Conservation (phyloP, 2,888 invertebrate genomes). For the Drosophila algonquin region DNA sequence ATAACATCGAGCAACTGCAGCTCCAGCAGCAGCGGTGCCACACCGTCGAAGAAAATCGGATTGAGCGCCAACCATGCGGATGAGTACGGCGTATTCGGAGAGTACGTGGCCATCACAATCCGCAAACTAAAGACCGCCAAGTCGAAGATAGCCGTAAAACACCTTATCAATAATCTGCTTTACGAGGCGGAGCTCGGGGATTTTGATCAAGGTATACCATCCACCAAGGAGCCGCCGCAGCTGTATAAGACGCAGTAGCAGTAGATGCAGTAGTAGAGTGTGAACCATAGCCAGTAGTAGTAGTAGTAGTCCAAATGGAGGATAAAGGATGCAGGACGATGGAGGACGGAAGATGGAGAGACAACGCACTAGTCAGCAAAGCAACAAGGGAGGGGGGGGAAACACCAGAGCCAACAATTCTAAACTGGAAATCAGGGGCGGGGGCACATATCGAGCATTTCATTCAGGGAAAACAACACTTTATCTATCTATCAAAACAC, state of each 20-base stretch:
- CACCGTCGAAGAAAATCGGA: conserved; percentile 21
- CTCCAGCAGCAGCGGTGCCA: conserved; percentile 28
- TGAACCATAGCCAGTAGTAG: conserved; percentile 5
- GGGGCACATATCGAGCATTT: conserved; percentile 63
- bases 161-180: conserved; percentile 81
- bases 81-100: conserved; percentile 82
- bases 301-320: conserved; percentile 4
- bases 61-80: conserved; percentile 65
- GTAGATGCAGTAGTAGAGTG: background rate
- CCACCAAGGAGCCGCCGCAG: conserved; percentile 82
- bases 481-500: conserved; percentile 47
- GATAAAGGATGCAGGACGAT: background rate
- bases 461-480: conserved; percentile 77
- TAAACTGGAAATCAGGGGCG: conserved; percentile 8
- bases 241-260: conserved; percentile 81
- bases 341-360: conserved; percentile 12
- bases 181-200: conserved; percentile 82
- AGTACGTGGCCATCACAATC: conserved; percentile 83
- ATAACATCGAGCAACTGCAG: conserved; percentile 33
- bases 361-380: conserved; percentile 56
- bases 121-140: conserved; percentile 82
- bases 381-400: conserved; percentile 35
- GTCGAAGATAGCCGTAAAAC: conserved; percentile 82
- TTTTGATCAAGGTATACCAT: conserved; percentile 82
- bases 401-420: conserved; percentile 45